Conservation (phyloP, 1,140 invertebrate genomes). For the Leptinotarsa lineolata region DNA sequence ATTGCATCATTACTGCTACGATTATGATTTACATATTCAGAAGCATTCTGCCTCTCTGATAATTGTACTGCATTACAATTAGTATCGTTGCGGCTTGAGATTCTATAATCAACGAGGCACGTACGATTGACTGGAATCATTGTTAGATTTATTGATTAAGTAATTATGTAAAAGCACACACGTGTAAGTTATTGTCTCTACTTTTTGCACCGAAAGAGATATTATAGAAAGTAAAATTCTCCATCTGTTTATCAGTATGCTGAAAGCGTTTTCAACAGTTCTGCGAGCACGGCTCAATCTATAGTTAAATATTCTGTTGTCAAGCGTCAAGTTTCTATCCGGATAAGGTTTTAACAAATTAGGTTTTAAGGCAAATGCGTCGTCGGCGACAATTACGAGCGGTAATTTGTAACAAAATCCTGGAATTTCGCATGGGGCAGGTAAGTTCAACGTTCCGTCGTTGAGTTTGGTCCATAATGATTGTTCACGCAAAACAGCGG, state of each 20-base stretch:
- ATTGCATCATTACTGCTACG: constrained; percentile 6
- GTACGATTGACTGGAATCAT: constrained; percentile 4
- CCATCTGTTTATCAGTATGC: background rate
- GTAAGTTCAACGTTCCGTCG: too few relatives aligned
- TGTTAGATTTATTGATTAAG: background rate
- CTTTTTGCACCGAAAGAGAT: constrained; percentile 4
- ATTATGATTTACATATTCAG: background rate
- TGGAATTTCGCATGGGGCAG: too few relatives aligned
- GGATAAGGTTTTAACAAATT: too few relatives aligned
- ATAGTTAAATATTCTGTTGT: too few relatives aligned
- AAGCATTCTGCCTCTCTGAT: background rate
- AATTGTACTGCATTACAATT: constrained; percentile 5
- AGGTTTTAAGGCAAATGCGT: too few relatives aligned
- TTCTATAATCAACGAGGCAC: background rate
- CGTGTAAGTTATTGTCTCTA: constrained; percentile 3
- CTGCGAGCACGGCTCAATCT: constrained; percentile 4
- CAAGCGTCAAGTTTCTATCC: too few relatives aligned
- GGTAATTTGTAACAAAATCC: too few relatives aligned
- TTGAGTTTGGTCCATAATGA: background rate
- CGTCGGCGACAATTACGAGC: too few relatives aligned
- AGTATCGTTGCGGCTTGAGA: background rate
- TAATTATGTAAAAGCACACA: background rate
- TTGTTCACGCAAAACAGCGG: constrained; percentile 46
- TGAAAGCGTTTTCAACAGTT: background rate
- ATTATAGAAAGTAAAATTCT: background rate